phyloP scores from a whole-genome alignment of 2,113 vertebrate genomes.

The Accipiter virgatus region DNA sequence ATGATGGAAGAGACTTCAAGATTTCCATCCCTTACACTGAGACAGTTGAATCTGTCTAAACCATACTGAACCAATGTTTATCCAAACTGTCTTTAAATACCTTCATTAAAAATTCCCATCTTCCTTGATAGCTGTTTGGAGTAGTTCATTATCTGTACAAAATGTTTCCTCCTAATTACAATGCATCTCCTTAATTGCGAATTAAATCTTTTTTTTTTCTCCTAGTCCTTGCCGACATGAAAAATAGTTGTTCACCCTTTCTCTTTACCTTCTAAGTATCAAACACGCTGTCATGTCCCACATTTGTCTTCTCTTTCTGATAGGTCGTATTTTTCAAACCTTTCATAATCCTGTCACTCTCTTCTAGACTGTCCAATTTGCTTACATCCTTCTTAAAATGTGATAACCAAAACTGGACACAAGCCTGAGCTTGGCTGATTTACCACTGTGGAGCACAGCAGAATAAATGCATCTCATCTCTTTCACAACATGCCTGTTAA shows the following conservation, averaged over 20 bases:
- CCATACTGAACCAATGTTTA: background rate
- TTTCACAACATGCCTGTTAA: conserved; percentile 67
- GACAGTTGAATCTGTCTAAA: background rate
- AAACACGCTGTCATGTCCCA: conserved; percentile 44
- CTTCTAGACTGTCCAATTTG: conserved; percentile 67
- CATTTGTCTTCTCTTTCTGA: conserved; percentile 57
- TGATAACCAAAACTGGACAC: conserved; percentile 62
- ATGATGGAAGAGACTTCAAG: background rate
- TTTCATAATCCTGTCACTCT: conserved; percentile 65
- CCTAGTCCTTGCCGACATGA: background rate
- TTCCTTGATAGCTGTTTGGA: background rate
- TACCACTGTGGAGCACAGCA: conserved; percentile 60
- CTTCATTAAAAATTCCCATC: background rate
- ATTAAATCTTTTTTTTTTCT: background rate
- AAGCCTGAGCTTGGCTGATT: conserved; percentile 59
- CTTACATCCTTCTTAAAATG: conserved; percentile 67
- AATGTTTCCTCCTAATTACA: background rate
- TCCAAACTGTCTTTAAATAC: background rate
- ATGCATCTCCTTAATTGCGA: background rate
- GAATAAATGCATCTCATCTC: conserved; percentile 66
- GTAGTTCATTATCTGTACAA: background rate
- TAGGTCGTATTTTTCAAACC: conserved; percentile 43
- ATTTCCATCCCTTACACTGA: background rate
- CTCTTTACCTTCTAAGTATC: conserved; percentile 26
- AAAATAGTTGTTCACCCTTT: conserved; percentile 12